phyloP scores from a whole-genome alignment of 92 coral and sea anemone genomes.

The Paragorgia papillata region DNA sequence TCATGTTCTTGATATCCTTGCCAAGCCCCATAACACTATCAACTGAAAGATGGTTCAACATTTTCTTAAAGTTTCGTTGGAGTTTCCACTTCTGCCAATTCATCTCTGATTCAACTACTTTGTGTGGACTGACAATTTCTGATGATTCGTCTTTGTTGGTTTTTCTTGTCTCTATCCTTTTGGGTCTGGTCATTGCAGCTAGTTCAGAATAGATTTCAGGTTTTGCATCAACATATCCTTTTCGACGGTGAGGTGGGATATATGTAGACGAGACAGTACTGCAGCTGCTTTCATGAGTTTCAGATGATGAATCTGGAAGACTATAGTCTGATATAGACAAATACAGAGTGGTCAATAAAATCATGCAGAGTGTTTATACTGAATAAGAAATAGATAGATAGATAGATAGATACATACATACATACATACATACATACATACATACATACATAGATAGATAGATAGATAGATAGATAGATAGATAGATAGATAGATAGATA shows the following conservation, averaged over 20 bases:
- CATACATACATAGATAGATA: too few species aligned
- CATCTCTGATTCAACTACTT: constrained; percentile 57
- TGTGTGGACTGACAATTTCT: background rate
- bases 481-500: too few species aligned
- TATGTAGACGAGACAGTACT: background rate
- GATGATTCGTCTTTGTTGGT: background rate
- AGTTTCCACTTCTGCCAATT: constrained; percentile 96
- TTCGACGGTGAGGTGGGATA: constrained; percentile 38
- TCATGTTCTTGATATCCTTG: constrained; percentile 55
- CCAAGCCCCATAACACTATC: constrained; percentile 51
- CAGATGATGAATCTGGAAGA: constrained; percentile 23
- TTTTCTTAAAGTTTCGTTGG: constrained; percentile 73
- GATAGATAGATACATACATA: too few species aligned
- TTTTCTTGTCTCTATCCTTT: background rate
- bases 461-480: too few species aligned
- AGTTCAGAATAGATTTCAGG: constrained; percentile 32
- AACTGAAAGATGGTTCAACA: constrained; percentile 57
- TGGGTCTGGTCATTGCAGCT: background rate
- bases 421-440: too few species aligned
- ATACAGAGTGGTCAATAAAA: too few species aligned
- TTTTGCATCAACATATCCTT: constrained; percentile 20
- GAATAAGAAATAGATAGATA: too few species aligned
- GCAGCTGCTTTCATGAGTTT: constrained; percentile 14
- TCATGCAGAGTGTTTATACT: too few species aligned
- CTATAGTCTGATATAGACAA: too few species aligned